Conservation (phyloP, 2,888 invertebrate genomes). For the Argyresthia albistria region DNA sequence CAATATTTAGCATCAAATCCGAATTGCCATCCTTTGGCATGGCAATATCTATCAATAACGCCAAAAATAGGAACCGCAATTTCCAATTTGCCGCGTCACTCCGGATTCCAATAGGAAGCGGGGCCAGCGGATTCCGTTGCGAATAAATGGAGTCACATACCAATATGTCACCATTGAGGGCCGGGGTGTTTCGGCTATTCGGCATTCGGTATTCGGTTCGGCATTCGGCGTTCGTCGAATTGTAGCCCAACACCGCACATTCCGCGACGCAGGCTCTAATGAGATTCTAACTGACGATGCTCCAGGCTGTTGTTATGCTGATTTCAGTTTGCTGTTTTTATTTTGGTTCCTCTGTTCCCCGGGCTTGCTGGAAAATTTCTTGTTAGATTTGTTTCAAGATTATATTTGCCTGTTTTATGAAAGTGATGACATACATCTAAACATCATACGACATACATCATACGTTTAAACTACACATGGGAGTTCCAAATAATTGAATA, state of each 20-base stretch:
- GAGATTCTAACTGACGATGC: conserved; percentile 43
- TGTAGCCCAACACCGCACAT: conserved; percentile 23
- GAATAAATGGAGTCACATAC: conserved; percentile 72
- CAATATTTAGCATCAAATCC: too few species aligned
- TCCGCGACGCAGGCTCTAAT: conserved; percentile 37
- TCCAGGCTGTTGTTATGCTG: not conserved
- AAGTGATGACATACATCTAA: too few species aligned
- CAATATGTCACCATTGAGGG: conserved; percentile 63
- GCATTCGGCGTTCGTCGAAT: conserved; percentile 36
- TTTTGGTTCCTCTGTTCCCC: too few species aligned
- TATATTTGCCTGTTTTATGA: too few species aligned
- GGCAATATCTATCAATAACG: conserved; percentile 48
- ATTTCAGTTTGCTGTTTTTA: too few species aligned
- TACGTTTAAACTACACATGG: too few species aligned
- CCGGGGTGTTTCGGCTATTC: conserved; percentile 58
- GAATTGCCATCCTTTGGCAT: too few species aligned
- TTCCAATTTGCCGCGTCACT: conserved; percentile 70
- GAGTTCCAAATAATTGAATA: too few species aligned
- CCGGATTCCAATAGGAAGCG: conserved; percentile 72
- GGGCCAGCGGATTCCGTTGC: conserved; percentile 11
- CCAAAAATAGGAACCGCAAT: conserved; percentile 67
- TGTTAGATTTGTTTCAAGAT: too few species aligned
- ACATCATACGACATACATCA: too few species aligned
- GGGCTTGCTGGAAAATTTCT: too few species aligned
- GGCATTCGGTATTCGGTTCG: conserved; percentile 49